Conservation (phyloP, 1,140 invertebrate genomes). For the Papilio xuthus region DNA sequence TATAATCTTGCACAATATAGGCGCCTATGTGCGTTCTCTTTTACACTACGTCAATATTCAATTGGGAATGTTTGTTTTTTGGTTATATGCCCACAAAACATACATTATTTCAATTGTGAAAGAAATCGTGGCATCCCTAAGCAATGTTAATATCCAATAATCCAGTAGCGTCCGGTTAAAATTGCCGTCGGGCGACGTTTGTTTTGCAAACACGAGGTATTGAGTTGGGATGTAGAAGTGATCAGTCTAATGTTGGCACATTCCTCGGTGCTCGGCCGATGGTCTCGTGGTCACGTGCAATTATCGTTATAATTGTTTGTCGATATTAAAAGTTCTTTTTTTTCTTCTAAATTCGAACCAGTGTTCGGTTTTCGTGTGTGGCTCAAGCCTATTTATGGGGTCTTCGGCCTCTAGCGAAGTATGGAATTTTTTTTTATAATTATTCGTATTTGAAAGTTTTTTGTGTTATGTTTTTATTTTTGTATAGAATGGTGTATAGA, state of each 20-base stretch:
- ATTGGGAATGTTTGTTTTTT: too few species aligned
- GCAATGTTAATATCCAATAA: constrained; percentile 27
- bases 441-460: constrained; percentile 19
- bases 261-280: constrained; percentile 42
- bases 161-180: constrained; percentile 44
- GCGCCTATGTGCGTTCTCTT: too few species aligned
- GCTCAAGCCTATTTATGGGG: constrained; percentile 50
- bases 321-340: neutral
- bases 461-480: constrained; percentile 34
- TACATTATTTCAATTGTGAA: neutral
- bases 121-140: neutral
- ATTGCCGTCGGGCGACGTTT: constrained; percentile 38
- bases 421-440: constrained; percentile 41
- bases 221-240: constrained; percentile 37
- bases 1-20: too few species aligned
- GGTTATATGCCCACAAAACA: too few species aligned
- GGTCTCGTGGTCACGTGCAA: constrained; percentile 39
- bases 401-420: constrained; percentile 54
- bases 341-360: constrained; percentile 31
- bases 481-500: constrained; percentile 26
- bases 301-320: neutral
- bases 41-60: too few species aligned
- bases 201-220: constrained; percentile 60
- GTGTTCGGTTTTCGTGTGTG: constrained; percentile 39
- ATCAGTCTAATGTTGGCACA: constrained; percentile 40